phyloP scores from a whole-genome alignment of 1,140 invertebrate species.

The Dryas iulia region DNA sequence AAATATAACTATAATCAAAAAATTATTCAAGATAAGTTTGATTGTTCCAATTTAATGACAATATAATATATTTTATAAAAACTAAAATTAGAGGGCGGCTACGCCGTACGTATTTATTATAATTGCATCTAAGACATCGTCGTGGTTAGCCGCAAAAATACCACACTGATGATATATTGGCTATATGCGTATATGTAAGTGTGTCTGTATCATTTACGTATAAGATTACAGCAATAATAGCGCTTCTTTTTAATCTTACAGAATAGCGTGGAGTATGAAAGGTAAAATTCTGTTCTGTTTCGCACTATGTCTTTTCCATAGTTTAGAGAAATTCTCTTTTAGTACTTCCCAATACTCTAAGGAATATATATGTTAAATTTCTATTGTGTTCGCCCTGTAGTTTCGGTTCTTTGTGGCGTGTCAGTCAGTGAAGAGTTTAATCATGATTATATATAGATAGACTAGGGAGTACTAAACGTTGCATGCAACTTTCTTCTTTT shows the following conservation, averaged over 20 bases:
- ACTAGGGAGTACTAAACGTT: no score
- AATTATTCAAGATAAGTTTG: neutral
- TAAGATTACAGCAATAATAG: neutral
- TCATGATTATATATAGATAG: no score
- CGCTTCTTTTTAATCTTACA: neutral
- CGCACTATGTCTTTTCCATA: no score
- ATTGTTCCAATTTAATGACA: neutral
- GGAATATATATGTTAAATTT: no score
- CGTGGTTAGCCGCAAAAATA: neutral
- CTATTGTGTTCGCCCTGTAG: no score
- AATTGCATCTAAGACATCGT: neutral
- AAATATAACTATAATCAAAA: neutral
- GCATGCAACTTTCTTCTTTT: no score
- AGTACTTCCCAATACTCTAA: no score
- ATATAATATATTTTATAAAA: neutral
- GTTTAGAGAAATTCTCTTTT: no score
- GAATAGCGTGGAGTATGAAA: no score
- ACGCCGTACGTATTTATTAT: neutral
- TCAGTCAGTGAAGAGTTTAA: no score
- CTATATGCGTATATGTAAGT: neutral
- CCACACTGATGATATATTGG: neutral
- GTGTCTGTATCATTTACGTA: neutral
- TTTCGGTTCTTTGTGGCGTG: no score
- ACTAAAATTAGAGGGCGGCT: neutral
- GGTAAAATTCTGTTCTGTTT: no score